Percentiles rank a stretch among this genome's conserved stretches.
These are phyloP conservation scores for Sarcophaga bullata DNA, from an alignment of 1,140 invertebrate species.

Conservation along the genomic window DNA sequence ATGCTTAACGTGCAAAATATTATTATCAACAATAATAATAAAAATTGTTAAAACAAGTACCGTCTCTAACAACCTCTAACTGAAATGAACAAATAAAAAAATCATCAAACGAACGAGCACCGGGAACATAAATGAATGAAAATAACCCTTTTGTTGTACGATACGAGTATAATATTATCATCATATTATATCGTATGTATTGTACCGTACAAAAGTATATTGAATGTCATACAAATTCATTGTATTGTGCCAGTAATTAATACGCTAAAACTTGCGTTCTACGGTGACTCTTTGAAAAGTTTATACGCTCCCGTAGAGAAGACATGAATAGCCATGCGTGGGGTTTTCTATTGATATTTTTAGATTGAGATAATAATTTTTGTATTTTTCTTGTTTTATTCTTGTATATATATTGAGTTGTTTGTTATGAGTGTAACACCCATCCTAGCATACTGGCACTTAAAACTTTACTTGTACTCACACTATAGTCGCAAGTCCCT, in stretches of 20 bases:
- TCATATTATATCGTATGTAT: not conserved
- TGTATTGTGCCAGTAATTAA: not conserved
- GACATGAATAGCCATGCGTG: no score
- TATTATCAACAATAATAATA: constrained; percentile 20
- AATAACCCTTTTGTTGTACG: not conserved
- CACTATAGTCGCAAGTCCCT: not conserved
- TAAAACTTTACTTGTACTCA: no score
- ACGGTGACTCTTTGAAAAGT: constrained; percentile 7
- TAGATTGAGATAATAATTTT: no score
- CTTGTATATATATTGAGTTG: not conserved
- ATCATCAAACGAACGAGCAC: no score
- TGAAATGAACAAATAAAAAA: not conserved
- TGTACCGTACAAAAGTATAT: no score
- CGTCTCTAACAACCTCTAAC: constrained; percentile 1
- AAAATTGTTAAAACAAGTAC: constrained; percentile 21
- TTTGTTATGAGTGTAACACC: not conserved
- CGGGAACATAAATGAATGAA: not conserved
- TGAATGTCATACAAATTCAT: constrained; percentile 4
- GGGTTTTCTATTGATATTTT: no score
- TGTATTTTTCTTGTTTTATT: not conserved
- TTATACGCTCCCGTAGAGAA: not conserved
- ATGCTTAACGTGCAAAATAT: constrained; percentile 17
- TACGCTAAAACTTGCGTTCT: not conserved
- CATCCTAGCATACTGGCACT: not conserved
- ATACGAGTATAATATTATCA: constrained; percentile 16